Evolutionary conservation across 1,140 invertebrate species (phyloP).

Genomic region (Sarcophaga bullata): DNA sequence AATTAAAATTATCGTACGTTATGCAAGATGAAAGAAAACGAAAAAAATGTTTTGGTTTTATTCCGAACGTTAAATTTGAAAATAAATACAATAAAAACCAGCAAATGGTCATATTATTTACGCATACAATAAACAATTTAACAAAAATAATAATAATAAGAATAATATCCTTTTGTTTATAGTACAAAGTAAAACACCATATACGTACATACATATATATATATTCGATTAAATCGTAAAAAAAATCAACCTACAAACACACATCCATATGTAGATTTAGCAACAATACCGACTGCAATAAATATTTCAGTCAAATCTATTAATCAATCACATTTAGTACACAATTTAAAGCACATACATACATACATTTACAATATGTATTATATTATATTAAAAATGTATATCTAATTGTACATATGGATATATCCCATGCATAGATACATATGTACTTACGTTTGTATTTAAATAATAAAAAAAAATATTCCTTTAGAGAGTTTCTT

Average conservation of each 20-base stretch:
- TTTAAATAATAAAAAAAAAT: conserved; percentile 11
- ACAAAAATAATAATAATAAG: neutral
- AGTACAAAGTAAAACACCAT: neutral
- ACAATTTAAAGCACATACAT: neutral
- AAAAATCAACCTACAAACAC: neutral
- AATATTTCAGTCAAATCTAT: conserved; percentile 7
- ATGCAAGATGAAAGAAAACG: too few relatives aligned
- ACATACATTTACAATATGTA: neutral
- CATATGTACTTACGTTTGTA: neutral
- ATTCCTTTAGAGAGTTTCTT: conserved; percentile 15
- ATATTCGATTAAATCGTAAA: neutral
- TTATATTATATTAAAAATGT: too few relatives aligned
- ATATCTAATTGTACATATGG: neutral
- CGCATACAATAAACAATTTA: neutral
- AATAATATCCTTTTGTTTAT: conserved; percentile 15
- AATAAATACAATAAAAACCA: neutral
- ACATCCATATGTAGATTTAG: neutral
- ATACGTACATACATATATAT: neutral
- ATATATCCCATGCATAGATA: neutral
- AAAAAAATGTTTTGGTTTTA: neutral
- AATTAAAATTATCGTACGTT: too few relatives aligned
- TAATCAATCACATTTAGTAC: neutral
- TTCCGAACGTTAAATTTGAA: neutral
- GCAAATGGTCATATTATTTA: neutral
- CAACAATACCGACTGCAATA: neutral